Conservation (phyloP, 2,113 vertebrate genomes). For the Leucosticte australis region DNA sequence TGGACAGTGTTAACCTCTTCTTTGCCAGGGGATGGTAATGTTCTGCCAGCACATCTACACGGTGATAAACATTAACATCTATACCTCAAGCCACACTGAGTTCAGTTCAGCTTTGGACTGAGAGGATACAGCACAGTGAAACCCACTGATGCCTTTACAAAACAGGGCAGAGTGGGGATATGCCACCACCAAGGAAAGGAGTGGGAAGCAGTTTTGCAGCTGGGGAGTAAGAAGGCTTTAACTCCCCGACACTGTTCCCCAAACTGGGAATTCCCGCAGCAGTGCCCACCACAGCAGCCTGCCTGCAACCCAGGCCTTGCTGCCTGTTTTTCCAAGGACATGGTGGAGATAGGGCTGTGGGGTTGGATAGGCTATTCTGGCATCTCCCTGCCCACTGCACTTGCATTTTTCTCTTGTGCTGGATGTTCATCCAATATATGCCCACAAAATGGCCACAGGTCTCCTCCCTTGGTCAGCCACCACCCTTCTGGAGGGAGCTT, state of each 20-base stretch:
- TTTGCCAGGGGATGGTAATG: background rate
- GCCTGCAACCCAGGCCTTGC: background rate
- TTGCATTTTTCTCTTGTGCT: background rate
- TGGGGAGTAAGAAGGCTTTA: background rate
- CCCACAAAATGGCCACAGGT: background rate
- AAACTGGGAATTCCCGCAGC: accelerated
- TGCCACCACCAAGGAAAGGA: background rate
- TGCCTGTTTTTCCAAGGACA: background rate
- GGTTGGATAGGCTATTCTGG: background rate
- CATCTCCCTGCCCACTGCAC: background rate
- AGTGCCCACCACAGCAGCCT: background rate
- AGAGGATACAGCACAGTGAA: background rate
- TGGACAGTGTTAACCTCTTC: background rate
- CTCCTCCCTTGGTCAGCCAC: background rate
- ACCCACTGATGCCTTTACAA: background rate
- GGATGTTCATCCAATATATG: background rate
- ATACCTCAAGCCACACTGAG: accelerated
- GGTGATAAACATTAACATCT: background rate
- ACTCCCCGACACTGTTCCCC: accelerated
- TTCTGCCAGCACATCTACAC: background rate
- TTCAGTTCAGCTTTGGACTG: background rate
- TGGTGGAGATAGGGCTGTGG: background rate
- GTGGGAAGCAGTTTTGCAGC: background rate
- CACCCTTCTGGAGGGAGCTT: background rate
- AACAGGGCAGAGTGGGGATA: background rate